phyloP scores from a whole-genome alignment of 1,140 invertebrate genomes.

The Cyrtorhinus lividipennis region DNA sequence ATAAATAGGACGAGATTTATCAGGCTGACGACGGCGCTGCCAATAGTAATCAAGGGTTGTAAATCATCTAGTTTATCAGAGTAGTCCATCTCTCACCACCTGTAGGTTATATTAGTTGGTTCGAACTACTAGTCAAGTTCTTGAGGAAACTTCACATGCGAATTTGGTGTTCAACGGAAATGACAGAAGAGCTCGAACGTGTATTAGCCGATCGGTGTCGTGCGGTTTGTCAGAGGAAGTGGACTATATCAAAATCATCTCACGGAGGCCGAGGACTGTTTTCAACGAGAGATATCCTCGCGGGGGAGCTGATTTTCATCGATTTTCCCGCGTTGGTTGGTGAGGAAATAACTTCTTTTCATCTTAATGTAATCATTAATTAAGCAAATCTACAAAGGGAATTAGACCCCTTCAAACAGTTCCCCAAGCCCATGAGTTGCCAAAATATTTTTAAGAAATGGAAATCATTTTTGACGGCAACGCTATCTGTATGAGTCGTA shows the following conservation, averaged over 20 bases:
- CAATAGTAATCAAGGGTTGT: too few species aligned
- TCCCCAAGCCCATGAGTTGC: neutral
- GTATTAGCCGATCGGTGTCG: neutral
- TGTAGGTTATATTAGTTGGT: too few species aligned
- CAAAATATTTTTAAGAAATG: neutral
- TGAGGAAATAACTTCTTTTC: too few species aligned
- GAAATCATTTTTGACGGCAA: neutral
- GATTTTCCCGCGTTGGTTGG: constrained; percentile 50
- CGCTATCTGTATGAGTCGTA: neutral
- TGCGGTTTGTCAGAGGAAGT: constrained; percentile 15
- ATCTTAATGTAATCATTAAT: too few species aligned
- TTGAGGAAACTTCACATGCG: too few species aligned
- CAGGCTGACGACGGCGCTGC: too few species aligned
- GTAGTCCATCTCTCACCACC: too few species aligned
- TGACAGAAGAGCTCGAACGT: neutral
- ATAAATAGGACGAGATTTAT: too few species aligned
- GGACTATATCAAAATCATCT: constrained; percentile 35
- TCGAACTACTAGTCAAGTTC: too few species aligned
- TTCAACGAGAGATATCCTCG: constrained; percentile 41
- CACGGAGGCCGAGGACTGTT: constrained; percentile 49
- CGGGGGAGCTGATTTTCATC: constrained; percentile 49
- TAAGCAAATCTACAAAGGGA: too few species aligned
- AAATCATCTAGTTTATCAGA: too few species aligned
- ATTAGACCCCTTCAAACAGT: neutral
- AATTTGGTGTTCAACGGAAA: too few species aligned